Evolutionary conservation across 1,140 invertebrate genomes (phyloP).

Genomic region (Platyura marginata): DNA sequence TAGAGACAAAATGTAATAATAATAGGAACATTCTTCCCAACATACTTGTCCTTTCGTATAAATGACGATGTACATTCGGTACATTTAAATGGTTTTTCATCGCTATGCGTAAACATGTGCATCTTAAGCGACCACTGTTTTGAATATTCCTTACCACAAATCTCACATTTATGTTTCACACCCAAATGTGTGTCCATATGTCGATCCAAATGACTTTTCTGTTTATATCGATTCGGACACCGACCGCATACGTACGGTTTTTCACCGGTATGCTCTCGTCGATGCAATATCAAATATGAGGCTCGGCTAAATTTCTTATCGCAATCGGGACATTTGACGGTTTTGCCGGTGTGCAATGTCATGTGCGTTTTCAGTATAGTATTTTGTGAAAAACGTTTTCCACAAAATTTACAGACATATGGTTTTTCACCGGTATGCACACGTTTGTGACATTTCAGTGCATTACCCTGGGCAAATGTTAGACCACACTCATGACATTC

Average conservation of each 20-base stretch:
- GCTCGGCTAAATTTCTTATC: conserved; percentile 5
- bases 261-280: conserved; percentile 3
- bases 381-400: conserved; percentile 6
- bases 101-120: conserved; percentile 1
- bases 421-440: conserved; percentile 6
- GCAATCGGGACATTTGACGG: conserved; percentile 5
- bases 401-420: conserved; percentile 5
- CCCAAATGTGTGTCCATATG: conserved; percentile 6
- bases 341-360: conserved; percentile 6
- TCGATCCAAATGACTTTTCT: conserved; percentile 7
- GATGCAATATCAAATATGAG: conserved; percentile 5
- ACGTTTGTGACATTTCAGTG: conserved; percentile 3
- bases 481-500: not conserved
- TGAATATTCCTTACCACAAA: conserved; percentile 6
- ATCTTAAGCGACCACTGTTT: conserved; percentile 5
- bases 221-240: conserved; percentile 6
- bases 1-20: not conserved
- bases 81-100: conserved; percentile 2
- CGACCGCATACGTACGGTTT: conserved; percentile 3
- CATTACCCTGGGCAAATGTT: conserved; percentile 3
- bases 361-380: conserved; percentile 7
- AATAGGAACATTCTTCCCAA: not conserved
- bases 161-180: conserved; percentile 3
- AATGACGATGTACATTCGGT: conserved; percentile 1
- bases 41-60: not conserved